Evolutionary conservation across 2,888 invertebrate genomes (phyloP), one percentile per base, ranked within the genome.

Genomic region (Ormyrus rosae): DNA sequence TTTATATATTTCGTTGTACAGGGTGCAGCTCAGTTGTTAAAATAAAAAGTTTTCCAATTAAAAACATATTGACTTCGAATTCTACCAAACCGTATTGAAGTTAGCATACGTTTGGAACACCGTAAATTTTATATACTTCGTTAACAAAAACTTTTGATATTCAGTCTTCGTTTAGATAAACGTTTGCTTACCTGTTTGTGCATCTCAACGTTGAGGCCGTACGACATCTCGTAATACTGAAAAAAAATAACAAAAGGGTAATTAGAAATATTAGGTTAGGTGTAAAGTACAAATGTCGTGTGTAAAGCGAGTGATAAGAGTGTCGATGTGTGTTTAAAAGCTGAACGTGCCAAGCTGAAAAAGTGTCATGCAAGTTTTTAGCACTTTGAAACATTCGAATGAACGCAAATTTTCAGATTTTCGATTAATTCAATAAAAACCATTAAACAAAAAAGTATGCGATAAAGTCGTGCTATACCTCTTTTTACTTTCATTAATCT

Each of bases 161-260:
- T 34, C 0, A 19, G 6, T 4, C 13, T 8, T 19, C 51, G 6
- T n/a, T 55, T 48, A 63, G 11, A 34, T 19, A n/a, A n/a, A 48
- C 45, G 13, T 51, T 55, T 5, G 58, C 94, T 92, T 93, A 96
- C 96, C 96, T 98, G 98, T 94, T 98, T 98, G 92, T 97, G 97
- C 97, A 98, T 97, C 93, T 98, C 98, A 91, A 97, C 97, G 92
- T 98, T 98, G 92, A 98, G 95, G 88, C 97, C 97, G 92, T 98
- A 98, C 79, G 97, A 97, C 97, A 98, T 98, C 94, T 98, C 98
- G 93, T 98, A 98, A 93, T 98, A 98, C 97, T 97, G 95, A 89
- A 96, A 96, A 92, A 82, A 85, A 80, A 85, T 84, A 83, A 83
- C 69, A 78, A 80, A 80, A 63, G 58, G 5, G 53, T 67, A 58